These are phyloP conservation scores for Excalfactoria chinensis DNA, from an alignment of 2,113 vertebrate genomes.

Conservation along the genomic window DNA sequence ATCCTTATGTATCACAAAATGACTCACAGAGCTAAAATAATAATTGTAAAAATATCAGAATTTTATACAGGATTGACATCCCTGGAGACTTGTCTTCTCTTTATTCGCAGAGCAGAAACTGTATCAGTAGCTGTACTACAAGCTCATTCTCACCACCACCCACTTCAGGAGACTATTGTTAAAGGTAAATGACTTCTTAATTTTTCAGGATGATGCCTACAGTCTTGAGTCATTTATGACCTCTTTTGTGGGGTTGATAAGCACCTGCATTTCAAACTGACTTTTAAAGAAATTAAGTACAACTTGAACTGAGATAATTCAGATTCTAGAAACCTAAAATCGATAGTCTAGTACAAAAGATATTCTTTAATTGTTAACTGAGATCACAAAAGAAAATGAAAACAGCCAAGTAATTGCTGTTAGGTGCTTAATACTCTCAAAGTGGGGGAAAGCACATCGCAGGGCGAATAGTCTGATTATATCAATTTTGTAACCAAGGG, in stretches of 20 bases:
- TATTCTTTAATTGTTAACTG: neutral
- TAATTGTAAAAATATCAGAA: constrained; percentile 50
- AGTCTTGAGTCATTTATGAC: neutral
- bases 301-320: neutral
- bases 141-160: neutral
- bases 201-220: constrained; percentile 1
- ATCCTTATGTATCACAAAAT: constrained; percentile 25
- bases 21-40: constrained; percentile 55
- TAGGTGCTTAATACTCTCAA: neutral
- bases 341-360: neutral
- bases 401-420: neutral
- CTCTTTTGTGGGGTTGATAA: neutral
- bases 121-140: neutral
- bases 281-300: neutral
- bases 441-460: neutral
- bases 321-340: neutral
- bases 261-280: neutral
- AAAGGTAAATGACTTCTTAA: constrained; percentile 4
- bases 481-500: neutral
- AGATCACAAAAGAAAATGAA: neutral
- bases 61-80: constrained; percentile 32
- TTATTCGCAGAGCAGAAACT: constrained; percentile 1
- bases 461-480: neutral
- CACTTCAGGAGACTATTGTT: constrained; percentile 37
- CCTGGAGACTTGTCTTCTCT: neutral